Base-by-base conservation (phyloP, 2,113 vertebrate species). In the Oncorhynchus nerka region DNA sequence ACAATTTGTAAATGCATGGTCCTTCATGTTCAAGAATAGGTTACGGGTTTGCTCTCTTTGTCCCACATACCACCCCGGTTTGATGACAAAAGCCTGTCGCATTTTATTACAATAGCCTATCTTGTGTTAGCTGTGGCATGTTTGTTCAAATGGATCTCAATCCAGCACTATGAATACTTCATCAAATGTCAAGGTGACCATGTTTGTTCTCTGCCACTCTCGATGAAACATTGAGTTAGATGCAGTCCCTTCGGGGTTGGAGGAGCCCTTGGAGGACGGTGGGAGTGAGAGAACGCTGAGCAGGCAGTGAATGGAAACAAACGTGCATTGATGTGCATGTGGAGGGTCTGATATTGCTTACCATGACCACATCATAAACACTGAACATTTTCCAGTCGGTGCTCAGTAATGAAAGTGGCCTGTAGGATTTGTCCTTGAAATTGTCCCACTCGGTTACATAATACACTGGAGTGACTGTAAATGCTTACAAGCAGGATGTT, bases 181-280 rank as follows among this genome's bases (percentile, higher is more conserved):
- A 88, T 83, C 73, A 75, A 74, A 82, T 87, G 87, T 89, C 81
- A 82, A 85, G 82, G 79, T 83, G 71, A 73, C 16, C 55, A 70
- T 89, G 83, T 87, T 87, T 85, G 78, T 81, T 85, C 83, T 45
- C 65, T 86, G 71, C 76, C 28, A 55, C 67, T 76, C 71, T 73
- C 66, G 79, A 84, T 85, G 75, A 85, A 80, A 83, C 79, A 64
- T 59, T 68, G 45, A 62, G 69, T 77, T 70, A 66, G 74, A 48
- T 55, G 67, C 74, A 74, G 75, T 79, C 73, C 75, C 32, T 12
- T 77, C 67, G n/a, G 78, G 49, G 49, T 61, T 68, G 71, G 75
- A 61, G 28, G 74, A 68, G 16, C 22, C 80, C 71, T 77, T 51
- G 15, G 67, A 79, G 66, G 76, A 78, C 66, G 55, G 75, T 30